Evolutionary conservation across 2,888 invertebrate species (phyloP).

Genomic region (Cerastis rubricosa): DNA sequence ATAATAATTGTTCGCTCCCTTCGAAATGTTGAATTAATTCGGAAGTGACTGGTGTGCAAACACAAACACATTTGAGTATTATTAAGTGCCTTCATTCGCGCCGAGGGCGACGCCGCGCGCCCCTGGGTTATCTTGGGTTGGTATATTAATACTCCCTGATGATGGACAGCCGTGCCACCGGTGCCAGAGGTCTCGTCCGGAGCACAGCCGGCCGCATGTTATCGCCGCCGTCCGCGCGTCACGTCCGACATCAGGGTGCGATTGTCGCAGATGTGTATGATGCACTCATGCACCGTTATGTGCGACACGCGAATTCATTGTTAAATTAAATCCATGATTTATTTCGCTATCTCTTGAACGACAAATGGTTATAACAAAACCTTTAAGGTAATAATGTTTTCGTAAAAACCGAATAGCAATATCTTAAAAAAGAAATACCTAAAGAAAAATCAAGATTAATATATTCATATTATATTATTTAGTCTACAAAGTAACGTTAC

Average conservation of each 20-base stretch:
- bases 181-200: not conserved
- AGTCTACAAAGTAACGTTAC: constrained; percentile 13
- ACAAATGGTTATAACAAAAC: too few species aligned
- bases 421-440: not conserved
- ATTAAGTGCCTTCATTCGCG: not conserved
- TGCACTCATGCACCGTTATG: not conserved
- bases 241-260: not conserved
- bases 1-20: not conserved
- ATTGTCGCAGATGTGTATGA: not conserved
- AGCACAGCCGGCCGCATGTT: not conserved
- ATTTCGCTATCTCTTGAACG: not conserved
- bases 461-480: too few species aligned
- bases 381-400: not conserved
- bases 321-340: not conserved
- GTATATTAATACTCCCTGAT: constrained; percentile 4
- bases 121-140: constrained; percentile 7
- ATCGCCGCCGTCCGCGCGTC: constrained; percentile 7
- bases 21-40: not conserved
- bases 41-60: not conserved
- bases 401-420: not conserved
- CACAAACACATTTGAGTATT: constrained; percentile 4
- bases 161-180: constrained; percentile 8
- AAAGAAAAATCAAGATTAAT: not conserved
- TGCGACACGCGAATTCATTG: not conserved
- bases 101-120: not conserved